A percentile compares a stretch with the other conserved stretches of the same genome.
Conservation (phyloP, 2,113 vertebrate species). For the Verasper variegatus region DNA sequence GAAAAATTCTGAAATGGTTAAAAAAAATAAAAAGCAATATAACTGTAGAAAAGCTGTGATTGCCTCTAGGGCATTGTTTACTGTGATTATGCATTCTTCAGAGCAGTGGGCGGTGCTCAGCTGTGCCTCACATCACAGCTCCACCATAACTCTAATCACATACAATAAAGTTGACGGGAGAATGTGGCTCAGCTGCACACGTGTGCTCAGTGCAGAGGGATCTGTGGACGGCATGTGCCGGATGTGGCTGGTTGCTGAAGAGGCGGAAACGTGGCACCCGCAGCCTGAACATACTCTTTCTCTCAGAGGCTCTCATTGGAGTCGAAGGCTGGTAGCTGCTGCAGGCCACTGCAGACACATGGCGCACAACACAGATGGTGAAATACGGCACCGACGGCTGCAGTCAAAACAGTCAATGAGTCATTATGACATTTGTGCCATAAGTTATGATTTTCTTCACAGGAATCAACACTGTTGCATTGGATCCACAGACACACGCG, state of each 20-base stretch:
- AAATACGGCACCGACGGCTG: constrained; percentile 55
- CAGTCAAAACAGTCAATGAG: constrained; percentile 62
- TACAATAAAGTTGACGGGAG: constrained; percentile 48
- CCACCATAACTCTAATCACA: constrained; percentile 41
- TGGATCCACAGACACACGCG: neutral
- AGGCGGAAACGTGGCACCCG: constrained; percentile 46
- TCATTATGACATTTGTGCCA: constrained; percentile 62
- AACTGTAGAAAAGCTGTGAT: constrained; percentile 27
- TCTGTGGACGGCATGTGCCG: constrained; percentile 52
- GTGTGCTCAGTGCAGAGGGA: constrained; percentile 39
- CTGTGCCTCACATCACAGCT: constrained; percentile 46
- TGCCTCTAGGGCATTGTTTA: constrained; percentile 59
- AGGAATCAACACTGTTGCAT: constrained; percentile 19
- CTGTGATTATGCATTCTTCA: constrained; percentile 63
- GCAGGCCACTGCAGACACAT: constrained; percentile 66
- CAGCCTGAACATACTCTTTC: constrained; percentile 42
- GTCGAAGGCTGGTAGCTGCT: constrained; percentile 63
- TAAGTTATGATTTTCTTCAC: constrained; percentile 51
- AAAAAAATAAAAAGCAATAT: neutral
- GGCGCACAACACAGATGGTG: constrained; percentile 62
- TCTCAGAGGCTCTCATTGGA: constrained; percentile 52
- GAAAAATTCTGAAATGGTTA: constrained; percentile 26
- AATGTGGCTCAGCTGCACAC: constrained; percentile 41
- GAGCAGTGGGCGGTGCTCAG: constrained; percentile 41
- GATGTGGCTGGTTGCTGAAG: constrained; percentile 50